Evolutionary conservation across 2,888 invertebrate species (phyloP).

Genomic region (Chelonus formosanus): DNA sequence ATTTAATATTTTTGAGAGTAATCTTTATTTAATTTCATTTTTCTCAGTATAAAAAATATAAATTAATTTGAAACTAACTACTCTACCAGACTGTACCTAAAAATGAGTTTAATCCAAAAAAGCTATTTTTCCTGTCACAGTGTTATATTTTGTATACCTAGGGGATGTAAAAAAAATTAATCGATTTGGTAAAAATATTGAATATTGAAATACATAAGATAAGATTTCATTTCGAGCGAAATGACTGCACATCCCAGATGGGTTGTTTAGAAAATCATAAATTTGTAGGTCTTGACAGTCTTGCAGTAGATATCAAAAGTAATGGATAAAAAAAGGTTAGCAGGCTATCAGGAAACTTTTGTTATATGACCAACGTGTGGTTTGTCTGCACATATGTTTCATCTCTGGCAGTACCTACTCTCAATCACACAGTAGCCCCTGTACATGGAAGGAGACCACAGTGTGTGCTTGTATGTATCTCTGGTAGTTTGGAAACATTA

Average conservation of each 20-base stretch:
- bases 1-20: too few relatives aligned
- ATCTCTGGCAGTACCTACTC: slow-evolving; percentile 5
- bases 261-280: slow-evolving; percentile 29
- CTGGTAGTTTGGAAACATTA: slow-evolving; percentile 27
- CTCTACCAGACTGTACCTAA: too few relatives aligned
- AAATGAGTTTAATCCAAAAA: too few relatives aligned
- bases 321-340: slow-evolving; percentile 20
- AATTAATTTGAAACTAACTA: too few relatives aligned
- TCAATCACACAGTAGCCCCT: slow-evolving; percentile 20
- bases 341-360: slow-evolving; percentile 33
- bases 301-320: slow-evolving; percentile 20
- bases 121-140: too few relatives aligned
- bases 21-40: too few relatives aligned
- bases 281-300: slow-evolving; percentile 24
- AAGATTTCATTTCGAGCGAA: neutral
- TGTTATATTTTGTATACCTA: too few relatives aligned
- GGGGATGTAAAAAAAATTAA: too few relatives aligned
- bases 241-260: slow-evolving; percentile 10
- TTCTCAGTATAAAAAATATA: too few relatives aligned
- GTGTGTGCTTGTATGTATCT: slow-evolving; percentile 1
- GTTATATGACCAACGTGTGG: slow-evolving; percentile 29
- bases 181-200: too few relatives aligned
- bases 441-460: neutral
- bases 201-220: neutral
- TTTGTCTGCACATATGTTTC: slow-evolving; percentile 23